phyloP scores from a whole-genome alignment of 2,113 vertebrate species.

The Seriola aureovittata region DNA sequence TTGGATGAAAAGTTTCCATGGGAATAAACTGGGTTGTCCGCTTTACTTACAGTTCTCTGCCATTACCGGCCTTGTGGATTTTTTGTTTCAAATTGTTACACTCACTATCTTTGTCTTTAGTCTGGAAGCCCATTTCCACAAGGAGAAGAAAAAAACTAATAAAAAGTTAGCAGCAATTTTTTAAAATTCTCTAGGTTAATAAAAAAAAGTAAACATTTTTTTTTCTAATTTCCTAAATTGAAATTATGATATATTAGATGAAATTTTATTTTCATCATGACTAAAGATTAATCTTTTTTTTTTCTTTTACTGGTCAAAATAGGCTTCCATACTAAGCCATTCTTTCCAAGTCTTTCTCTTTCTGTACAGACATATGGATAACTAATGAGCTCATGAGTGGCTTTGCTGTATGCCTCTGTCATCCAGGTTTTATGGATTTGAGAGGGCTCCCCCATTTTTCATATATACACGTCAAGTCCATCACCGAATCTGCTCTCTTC shows the following conservation, averaged over 20 bases:
- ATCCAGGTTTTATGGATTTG: not conserved
- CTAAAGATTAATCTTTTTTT: not conserved
- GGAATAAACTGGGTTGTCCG: not conserved
- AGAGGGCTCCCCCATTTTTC: not conserved
- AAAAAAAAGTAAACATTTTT: no score
- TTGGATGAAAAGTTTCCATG: not conserved
- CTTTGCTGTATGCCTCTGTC: no score
- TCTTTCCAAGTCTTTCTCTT: conserved; percentile 7
- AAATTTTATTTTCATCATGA: not conserved
- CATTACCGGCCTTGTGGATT: not conserved
- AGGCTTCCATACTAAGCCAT: not conserved
- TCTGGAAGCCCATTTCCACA: not conserved
- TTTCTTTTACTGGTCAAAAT: not conserved
- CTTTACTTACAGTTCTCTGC: no score
- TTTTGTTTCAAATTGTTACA: not conserved
- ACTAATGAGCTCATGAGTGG: not conserved
- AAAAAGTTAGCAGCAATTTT: not conserved
- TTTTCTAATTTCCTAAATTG: not conserved
- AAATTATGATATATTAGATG: not conserved
- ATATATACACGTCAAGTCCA: conserved; percentile 17
- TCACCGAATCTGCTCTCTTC: no score
- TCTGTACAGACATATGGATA: conserved; percentile 32
- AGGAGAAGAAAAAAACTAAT: not conserved
- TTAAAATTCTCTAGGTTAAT: no score
- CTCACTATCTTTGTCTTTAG: not conserved